These are phyloP conservation scores for Chelonus insularis DNA, from an alignment of 1,140 invertebrate species.

Conservation along the genomic window DNA sequence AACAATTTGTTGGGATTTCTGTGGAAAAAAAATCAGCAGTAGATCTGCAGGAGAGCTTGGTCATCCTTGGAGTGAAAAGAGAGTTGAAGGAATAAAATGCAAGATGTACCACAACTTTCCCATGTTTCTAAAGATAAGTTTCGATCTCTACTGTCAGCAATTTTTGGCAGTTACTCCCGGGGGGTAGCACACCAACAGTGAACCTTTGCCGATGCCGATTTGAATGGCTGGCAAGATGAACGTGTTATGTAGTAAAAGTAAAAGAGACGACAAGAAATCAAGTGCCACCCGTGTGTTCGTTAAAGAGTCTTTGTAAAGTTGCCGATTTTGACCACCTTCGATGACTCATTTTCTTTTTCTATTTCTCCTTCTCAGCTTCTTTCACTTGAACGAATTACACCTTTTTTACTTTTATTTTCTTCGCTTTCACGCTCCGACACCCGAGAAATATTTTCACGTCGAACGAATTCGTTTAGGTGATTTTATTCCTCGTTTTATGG, in stretches of 20 bases:
- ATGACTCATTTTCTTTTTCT: constrained; percentile 30
- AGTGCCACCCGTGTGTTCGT: constrained; percentile 33
- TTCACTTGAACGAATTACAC: neutral
- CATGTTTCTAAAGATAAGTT: neutral
- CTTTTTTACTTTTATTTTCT: constrained; percentile 3
- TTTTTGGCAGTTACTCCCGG: neutral
- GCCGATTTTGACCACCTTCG: constrained; percentile 21
- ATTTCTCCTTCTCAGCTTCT: neutral
- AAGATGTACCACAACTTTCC: neutral
- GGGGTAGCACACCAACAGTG: neutral
- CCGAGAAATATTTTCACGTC: neutral
- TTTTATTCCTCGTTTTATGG: constrained; percentile 17
- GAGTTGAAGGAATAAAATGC: neutral
- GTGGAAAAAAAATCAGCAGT: neutral
- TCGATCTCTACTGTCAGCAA: neutral
- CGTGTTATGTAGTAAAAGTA: neutral
- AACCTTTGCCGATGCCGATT: neutral
- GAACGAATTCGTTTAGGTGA: neutral
- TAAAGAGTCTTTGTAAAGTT: constrained; percentile 10
- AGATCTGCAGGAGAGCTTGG: neutral
- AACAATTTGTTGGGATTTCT: too few species aligned
- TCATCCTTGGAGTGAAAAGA: neutral
- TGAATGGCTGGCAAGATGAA: neutral
- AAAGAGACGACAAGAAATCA: neutral
- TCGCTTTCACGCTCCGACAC: constrained; percentile 10